Evolutionary conservation across 2,113 vertebrate species (phyloP), one percentile per base, ranked within the genome.

Genomic region (Oreotragus oreotragus): DNA sequence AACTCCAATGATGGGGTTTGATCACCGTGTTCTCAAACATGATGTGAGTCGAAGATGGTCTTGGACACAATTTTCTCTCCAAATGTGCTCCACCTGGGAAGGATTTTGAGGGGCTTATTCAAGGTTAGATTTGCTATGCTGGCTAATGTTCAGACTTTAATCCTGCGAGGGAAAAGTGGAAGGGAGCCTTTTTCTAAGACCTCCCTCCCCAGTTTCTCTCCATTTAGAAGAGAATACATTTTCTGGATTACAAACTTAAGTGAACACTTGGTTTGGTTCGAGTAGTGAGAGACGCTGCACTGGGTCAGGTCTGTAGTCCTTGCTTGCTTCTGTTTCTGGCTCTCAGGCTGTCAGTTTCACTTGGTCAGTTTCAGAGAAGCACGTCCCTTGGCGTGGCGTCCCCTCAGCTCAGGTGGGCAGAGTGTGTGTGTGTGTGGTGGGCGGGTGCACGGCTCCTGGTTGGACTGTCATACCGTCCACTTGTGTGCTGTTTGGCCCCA

Each of bases 241-340:
- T 77, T 62, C 21, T n/a, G 9, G 27, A 30, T 90, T 51, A 57
- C 49, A 89, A 90, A 66, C 13, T n/a, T 39, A 2, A 62, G 49
- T 62, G 39, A 47, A 84, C 39, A 4, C 45, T 86, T 10, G n/a
- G 4, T 92, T 97, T 58, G 88, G 19, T 55, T 60, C 21, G 19
- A 57, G 15, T n/a, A 57, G 3, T 23, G 87, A 36, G 53, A 85
- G 88, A 98, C 80, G 89, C 90, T 90, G 88, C 89, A 25, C 30
- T n/a, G 28, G 45, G 51, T 36, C 55, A 45, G 77, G 11, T 49
- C 2, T 4, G 27, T 23, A 43, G 33, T 30, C 36, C 9, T 73
- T 53, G 8, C n/a, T 84, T 51, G 9, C 10, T 88, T 64, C 27
- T 62, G 14, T 13, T 64, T 64, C n/a, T 70, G 66, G 28, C 25